These are phyloP conservation scores for Leguminivora glycinivorella DNA, from an alignment of 1,140 invertebrate genomes.

Conservation along the genomic window DNA sequence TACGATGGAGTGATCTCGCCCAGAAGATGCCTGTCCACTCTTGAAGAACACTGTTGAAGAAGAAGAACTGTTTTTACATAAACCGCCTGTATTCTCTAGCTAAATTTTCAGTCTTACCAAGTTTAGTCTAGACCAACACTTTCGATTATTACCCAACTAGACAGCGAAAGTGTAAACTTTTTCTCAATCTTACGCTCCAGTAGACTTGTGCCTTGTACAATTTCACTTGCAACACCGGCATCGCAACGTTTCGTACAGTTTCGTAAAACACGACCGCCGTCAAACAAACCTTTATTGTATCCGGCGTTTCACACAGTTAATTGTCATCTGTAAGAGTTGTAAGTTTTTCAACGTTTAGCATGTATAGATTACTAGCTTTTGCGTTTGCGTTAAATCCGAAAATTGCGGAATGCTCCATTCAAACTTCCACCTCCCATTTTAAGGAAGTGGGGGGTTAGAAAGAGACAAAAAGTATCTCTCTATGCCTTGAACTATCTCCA, in stretches of 20 bases:
- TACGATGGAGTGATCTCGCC: too few relatives aligned
- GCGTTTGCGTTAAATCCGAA: too few relatives aligned
- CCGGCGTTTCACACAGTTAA: slow-evolving; percentile 49
- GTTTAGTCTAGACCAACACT: slow-evolving; percentile 50
- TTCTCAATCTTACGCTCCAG: slow-evolving; percentile 75
- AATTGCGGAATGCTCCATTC: too few relatives aligned
- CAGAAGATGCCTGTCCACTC: too few relatives aligned
- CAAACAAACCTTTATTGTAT: slow-evolving; percentile 53
- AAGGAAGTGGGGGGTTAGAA: too few relatives aligned
- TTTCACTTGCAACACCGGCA: slow-evolving; percentile 70
- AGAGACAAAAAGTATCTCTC: too few relatives aligned
- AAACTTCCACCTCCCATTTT: too few relatives aligned
- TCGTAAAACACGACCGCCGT: slow-evolving; percentile 60
- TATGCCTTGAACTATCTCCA: too few relatives aligned
- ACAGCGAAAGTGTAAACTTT: slow-evolving; percentile 65
- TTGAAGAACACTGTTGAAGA: too few relatives aligned
- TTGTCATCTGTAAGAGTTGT: slow-evolving; percentile 40
- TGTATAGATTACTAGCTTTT: slow-evolving; percentile 15
- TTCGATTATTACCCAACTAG: slow-evolving; percentile 62
- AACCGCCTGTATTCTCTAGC: neutral
- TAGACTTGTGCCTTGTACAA: slow-evolving; percentile 62
- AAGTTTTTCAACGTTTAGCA: neutral
- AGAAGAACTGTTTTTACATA: neutral
- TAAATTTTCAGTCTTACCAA: neutral
- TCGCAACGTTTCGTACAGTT: slow-evolving; percentile 53